These are phyloP conservation scores for Caenorhabditis drosophilae DNA, from an alignment of 2,888 invertebrate species.

Conservation along the genomic window DNA sequence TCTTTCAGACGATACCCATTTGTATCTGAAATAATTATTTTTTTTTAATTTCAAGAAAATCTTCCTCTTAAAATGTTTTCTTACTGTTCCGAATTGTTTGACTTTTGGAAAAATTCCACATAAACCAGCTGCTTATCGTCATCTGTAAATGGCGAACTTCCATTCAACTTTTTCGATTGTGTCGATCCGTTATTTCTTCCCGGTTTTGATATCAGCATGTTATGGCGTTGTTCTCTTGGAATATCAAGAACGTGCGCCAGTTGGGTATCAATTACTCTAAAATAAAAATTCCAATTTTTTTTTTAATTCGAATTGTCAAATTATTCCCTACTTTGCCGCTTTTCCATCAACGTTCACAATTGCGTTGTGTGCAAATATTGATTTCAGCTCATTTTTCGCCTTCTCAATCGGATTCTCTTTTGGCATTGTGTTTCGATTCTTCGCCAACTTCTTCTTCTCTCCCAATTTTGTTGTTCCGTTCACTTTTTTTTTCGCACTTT, in stretches of 20 bases:
- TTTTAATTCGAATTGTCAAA: neutral
- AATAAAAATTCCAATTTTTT: neutral
- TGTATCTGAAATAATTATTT: constrained; percentile 3
- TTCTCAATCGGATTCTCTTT: constrained; percentile 8
- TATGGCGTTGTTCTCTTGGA: constrained; percentile 19
- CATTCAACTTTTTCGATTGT: neutral
- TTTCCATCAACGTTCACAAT: constrained; percentile 40
- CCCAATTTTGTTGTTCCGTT: no score
- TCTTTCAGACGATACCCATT: constrained; percentile 20
- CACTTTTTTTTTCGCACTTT: neutral
- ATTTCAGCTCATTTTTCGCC: constrained; percentile 26
- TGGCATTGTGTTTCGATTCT: neutral
- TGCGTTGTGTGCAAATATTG: constrained; percentile 41
- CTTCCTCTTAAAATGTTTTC: neutral
- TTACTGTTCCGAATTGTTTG: constrained; percentile 10
- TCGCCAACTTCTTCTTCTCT: constrained; percentile 1
- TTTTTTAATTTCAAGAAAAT: neutral
- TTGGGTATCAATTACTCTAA: constrained; percentile 29
- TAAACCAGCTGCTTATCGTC: constrained; percentile 9
- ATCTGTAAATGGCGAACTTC: neutral
- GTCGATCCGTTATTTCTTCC: constrained; percentile 2
- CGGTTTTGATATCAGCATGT: constrained; percentile 18
- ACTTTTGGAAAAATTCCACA: constrained; percentile 36
- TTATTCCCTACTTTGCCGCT: constrained; percentile 31
- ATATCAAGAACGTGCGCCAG: constrained; percentile 23